Base-by-base conservation (phyloP, 30 jellyfish, hydroid and myxozoan species). In the Cassiopea andromeda region DNA sequence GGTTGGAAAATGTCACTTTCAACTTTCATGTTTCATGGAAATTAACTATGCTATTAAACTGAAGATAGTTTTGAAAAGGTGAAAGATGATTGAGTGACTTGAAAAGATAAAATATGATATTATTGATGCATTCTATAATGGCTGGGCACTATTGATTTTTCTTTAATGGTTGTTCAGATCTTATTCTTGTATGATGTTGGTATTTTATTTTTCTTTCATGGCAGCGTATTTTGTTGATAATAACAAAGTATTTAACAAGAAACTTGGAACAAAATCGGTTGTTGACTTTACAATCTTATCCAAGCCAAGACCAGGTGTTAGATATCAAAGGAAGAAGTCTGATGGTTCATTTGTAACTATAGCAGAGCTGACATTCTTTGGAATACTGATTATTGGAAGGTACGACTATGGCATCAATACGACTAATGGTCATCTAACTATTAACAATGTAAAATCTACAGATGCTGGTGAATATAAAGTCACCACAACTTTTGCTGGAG, bases 391-490 rank as follows among this genome's bases (percentile, higher is more conserved):
- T 1, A 59, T 60, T 0, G 84, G 82, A 17, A 76, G 44, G n/a
- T 74, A 44, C 7, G 12, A 44, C 27, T 85, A 73, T 46, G 12
- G n/a, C 15, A 46, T 85, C 67, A 60, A 50, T 60, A 67, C 18
- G 60, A 67, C 47, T 1, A 57, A 58, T 74, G 93, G 83, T 44
- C 87, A 85, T 60, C 71, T 85, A 15, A 46, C 67, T 6, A 74
- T 85, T 1, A 1, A 10, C 16, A 74, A 59, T 17, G 93, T 60
- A 4, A 46, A 50, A 27, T 0, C 45, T n/a, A 75, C 19, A 19
- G 87, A 85, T 75, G 87, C 44, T 43, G 87, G 93, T 1, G 85
- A 73, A 6, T 85, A 85, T 74, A 67, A 16, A 16, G 93, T 75
- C 1, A 48, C 45, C 9, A 4, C 92, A 17, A 79, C 60, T 17